Evolutionary conservation across 2,113 vertebrate genomes (phyloP).

Genomic region (Pyrgilauda ruficollis): DNA sequence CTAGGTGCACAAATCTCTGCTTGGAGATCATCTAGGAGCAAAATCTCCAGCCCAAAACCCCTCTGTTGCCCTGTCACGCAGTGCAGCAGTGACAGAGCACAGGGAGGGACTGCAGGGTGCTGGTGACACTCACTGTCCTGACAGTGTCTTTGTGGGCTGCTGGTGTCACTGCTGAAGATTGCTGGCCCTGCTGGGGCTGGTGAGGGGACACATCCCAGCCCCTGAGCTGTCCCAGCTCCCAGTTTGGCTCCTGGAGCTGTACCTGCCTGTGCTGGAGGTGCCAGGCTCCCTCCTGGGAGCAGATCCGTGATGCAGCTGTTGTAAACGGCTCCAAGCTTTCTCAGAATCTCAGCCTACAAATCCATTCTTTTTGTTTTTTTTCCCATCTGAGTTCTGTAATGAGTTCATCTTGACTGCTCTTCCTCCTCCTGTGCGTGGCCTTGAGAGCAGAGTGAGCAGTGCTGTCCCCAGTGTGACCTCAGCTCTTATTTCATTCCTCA

Average conservation of each 20-base stretch:
- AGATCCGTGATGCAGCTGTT: neutral
- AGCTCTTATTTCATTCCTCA: fast-evolving
- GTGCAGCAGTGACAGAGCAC: neutral
- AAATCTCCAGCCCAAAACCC: neutral
- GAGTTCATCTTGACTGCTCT: neutral
- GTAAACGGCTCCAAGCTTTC: neutral
- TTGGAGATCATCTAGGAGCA: neutral
- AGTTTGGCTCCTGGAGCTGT: neutral
- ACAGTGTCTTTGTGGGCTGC: neutral
- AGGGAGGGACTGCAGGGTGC: neutral
- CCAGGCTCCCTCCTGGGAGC: neutral
- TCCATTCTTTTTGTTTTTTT: fast-evolving
- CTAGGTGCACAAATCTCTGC: neutral
- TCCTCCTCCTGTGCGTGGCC: neutral
- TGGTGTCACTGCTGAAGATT: neutral
- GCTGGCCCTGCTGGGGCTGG: too few relatives aligned
- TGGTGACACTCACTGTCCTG: neutral
- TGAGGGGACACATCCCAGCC: neutral
- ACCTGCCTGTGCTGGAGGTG: neutral
- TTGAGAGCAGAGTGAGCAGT: fast-evolving
- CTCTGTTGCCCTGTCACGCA: neutral
- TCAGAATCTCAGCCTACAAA: neutral
- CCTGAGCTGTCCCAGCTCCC: neutral
- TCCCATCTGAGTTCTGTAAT: neutral
- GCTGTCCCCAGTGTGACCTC: too few relatives aligned